A percentile compares a stretch with the other conserved stretches of the same genome.
phyloP scores from a whole-genome alignment of 2,888 invertebrate genomes.

The Aphodius sticticus region DNA sequence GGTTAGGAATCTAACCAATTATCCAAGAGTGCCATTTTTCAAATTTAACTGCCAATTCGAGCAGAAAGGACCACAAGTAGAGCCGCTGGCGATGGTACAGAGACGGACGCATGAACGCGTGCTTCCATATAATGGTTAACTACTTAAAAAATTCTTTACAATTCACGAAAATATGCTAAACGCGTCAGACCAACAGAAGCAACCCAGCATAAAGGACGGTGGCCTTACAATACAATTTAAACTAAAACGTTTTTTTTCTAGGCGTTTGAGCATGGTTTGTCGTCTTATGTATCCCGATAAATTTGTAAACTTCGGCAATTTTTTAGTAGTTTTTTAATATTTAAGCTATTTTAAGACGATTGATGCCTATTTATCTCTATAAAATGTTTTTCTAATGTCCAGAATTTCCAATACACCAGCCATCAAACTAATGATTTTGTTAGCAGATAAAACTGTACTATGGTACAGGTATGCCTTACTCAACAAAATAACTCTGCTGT shows the following conservation, averaged over 20 bases:
- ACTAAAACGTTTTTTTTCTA: too few relatives aligned
- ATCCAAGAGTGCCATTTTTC: neutral
- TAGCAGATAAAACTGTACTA: too few relatives aligned
- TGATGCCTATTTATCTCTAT: too few relatives aligned
- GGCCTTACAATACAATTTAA: neutral
- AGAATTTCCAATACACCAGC: too few relatives aligned
- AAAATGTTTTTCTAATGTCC: neutral
- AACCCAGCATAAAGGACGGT: neutral
- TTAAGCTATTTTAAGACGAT: too few relatives aligned
- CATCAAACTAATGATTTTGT: too few relatives aligned
- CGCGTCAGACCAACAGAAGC: neutral
- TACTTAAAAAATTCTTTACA: neutral
- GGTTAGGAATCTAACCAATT: neutral
- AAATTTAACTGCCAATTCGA: neutral
- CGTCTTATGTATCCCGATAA: too few relatives aligned
- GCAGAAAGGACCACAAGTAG: neutral
- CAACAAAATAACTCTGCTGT: too few relatives aligned
- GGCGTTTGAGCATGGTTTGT: too few relatives aligned
- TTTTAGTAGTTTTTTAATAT: too few relatives aligned
- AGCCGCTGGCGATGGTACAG: neutral
- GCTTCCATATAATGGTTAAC: neutral
- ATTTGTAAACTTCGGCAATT: too few relatives aligned
- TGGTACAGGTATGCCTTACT: too few relatives aligned
- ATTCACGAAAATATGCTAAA: neutral
- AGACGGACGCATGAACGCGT: neutral